These are phyloP conservation scores for Drosophila neocordata DNA, from an alignment of 1,140 invertebrate species.

Conservation along the genomic window DNA sequence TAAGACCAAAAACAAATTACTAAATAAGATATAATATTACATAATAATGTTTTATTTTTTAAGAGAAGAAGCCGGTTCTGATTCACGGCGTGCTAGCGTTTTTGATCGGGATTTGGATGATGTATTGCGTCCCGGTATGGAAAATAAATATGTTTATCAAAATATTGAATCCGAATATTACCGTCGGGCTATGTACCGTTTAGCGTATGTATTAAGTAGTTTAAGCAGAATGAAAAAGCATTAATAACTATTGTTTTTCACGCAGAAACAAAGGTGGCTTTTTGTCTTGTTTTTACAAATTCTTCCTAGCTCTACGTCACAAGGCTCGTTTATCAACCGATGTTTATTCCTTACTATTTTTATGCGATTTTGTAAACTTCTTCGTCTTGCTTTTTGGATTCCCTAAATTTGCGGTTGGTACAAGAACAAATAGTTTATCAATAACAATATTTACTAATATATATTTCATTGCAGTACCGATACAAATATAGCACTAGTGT, in stretches of 20 bases:
- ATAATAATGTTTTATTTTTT: slow-evolving; percentile 77
- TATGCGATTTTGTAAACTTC: slow-evolving; percentile 99
- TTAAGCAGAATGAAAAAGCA: no score
- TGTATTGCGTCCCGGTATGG: slow-evolving; percentile 67
- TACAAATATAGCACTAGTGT: slow-evolving; percentile 86
- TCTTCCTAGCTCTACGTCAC: slow-evolving; percentile 89
- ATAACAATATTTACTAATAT: slow-evolving; percentile 5
- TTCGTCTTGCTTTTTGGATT: slow-evolving; percentile 97
- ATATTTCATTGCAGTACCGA: slow-evolving; percentile 87
- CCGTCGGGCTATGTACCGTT: slow-evolving; percentile 85
- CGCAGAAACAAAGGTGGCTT: slow-evolving; percentile 49
- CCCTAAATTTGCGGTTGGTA: slow-evolving; percentile 95
- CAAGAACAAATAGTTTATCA: no score
- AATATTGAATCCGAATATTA: slow-evolving; percentile 84
- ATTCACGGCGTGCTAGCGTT: slow-evolving; percentile 2
- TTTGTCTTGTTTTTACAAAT: slow-evolving; percentile 78
- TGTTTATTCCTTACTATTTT: slow-evolving; percentile 98
- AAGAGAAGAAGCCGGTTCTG: slow-evolving; percentile 60
- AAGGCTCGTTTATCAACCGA: slow-evolving; percentile 92
- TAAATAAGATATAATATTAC: background rate
- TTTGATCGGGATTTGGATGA: slow-evolving; percentile 59
- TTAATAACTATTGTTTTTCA: background rate
- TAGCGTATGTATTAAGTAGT: slow-evolving; percentile 55
- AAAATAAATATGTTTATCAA: slow-evolving; percentile 59
- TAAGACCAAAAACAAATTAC: no score